Conservation (phyloP, 2,113 vertebrate genomes). For the Tragulus kanchil region DNA sequence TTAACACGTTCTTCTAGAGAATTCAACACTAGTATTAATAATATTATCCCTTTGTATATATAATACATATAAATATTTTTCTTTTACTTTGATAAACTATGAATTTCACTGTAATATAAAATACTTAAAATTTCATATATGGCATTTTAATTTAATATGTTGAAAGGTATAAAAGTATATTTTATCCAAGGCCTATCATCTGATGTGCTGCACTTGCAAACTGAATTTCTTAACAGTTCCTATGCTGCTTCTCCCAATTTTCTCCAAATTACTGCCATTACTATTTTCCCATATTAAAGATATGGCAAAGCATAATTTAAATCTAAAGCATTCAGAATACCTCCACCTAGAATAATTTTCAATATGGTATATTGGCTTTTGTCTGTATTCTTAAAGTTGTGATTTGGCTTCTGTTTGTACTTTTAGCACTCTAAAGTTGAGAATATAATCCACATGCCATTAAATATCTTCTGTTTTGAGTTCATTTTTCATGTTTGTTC, state of each 20-base stretch:
- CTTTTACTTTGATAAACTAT: not conserved
- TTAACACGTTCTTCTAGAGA: not conserved
- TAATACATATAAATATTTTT: not conserved
- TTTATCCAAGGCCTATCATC: not conserved
- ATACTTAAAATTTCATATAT: not conserved
- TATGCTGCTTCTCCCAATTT: not conserved
- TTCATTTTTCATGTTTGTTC: not conserved
- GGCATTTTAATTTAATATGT: not conserved
- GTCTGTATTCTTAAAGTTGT: no score
- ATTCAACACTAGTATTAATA: not conserved
- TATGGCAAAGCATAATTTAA: not conserved
- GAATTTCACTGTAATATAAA: not conserved
- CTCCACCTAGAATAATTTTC: not conserved
- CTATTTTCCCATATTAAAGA: not conserved
- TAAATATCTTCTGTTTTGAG: not conserved
- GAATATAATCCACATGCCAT: not conserved
- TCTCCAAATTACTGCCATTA: not conserved
- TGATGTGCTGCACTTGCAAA: not conserved
- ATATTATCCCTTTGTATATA: not conserved
- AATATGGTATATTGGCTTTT: not conserved
- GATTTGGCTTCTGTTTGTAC: no score
- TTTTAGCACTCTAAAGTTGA: not conserved
- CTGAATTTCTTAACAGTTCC: not conserved
- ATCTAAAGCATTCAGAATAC: not conserved
- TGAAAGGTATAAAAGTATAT: not conserved